phyloP scores from a whole-genome alignment of 2,113 vertebrate genomes.

The Prionailurus viverrinus region DNA sequence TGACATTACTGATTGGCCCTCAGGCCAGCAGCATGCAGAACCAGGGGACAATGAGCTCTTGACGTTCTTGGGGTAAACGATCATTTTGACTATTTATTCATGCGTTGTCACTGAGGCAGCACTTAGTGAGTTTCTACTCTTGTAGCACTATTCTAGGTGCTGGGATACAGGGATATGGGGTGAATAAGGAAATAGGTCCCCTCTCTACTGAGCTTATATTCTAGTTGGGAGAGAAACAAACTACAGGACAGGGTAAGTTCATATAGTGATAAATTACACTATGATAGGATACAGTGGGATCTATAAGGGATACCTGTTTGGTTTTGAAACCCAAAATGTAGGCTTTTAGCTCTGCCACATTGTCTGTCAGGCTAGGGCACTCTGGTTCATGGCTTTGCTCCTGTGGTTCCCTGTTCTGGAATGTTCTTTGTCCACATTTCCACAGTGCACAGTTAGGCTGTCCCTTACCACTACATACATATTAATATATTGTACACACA shows the following conservation, averaged over 20 bases:
- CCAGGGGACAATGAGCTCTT: background rate
- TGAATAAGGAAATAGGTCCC: background rate
- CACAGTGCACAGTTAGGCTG: background rate
- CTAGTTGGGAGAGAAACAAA: background rate
- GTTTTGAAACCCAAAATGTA: background rate
- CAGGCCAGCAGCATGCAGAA: background rate
- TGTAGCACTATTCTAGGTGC: background rate
- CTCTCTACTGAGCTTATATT: no score
- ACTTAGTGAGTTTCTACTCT: background rate
- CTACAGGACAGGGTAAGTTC: background rate
- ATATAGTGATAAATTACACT: accelerated
- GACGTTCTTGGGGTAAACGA: accelerated
- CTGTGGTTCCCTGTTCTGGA: background rate
- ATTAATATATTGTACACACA: background rate
- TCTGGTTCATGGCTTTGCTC: background rate
- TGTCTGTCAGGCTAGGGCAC: background rate
- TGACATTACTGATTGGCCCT: no score
- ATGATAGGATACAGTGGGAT: background rate
- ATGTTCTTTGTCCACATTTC: background rate
- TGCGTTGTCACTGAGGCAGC: background rate
- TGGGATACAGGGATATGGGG: background rate
- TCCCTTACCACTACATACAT: background rate
- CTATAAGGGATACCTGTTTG: no score
- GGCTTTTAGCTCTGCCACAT: background rate
- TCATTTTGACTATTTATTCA: background rate